Evolutionary conservation across 92 coral and sea anemone genomes (phyloP).

Genomic region (Epizoanthus ramosus): DNA sequence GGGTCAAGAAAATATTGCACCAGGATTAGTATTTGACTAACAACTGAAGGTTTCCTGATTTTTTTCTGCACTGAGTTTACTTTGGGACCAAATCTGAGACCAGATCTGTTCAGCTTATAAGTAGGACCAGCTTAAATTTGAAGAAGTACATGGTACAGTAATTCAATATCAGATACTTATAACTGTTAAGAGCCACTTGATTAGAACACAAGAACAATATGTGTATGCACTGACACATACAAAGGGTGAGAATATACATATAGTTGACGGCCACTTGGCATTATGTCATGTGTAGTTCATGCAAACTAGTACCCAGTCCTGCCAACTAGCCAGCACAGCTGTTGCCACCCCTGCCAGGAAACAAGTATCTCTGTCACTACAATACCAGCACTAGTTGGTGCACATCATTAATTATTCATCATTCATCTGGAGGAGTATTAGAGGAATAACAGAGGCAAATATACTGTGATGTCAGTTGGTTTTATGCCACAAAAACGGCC

Average conservation of each 20-base stretch:
- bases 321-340: neutral
- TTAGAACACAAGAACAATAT: neutral
- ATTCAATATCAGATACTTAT: neutral
- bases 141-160: no score
- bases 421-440: conserved; percentile 14
- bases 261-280: neutral
- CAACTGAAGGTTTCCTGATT: no score
- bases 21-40: no score
- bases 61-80: no score
- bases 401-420: conserved; percentile 31
- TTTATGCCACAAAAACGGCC: conserved; percentile 1
- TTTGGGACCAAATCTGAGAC: no score
- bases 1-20: no score
- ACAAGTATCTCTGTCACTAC: neutral
- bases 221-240: neutral
- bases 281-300: conserved; percentile 59
- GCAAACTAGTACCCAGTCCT: conserved; percentile 69
- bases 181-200: conserved; percentile 17
- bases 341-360: neutral
- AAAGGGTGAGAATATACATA: neutral
- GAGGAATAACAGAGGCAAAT: conserved; percentile 8
- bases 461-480: neutral
- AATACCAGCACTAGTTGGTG: conserved; percentile 1
- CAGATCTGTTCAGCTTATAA: no score
- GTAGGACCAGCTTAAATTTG: no score